phyloP scores from a whole-genome alignment of 2,888 invertebrate species.

The Xylota sylvarum region DNA sequence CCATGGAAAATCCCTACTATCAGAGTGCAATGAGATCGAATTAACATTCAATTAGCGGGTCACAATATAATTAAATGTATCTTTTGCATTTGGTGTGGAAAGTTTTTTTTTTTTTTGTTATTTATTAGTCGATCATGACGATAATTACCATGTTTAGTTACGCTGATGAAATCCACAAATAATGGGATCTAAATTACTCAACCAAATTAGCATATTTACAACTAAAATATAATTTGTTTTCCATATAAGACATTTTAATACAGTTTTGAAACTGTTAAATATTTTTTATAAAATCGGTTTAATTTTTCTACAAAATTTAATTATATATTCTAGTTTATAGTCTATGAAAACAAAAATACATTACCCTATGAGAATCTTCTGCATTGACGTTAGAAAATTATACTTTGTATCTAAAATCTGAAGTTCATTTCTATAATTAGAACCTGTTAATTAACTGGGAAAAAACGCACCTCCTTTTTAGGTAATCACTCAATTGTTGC shows the following conservation, averaged over 20 bases:
- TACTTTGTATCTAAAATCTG: neutral
- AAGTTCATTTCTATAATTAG: neutral
- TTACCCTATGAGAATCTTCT: neutral
- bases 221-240: neutral
- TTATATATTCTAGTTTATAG: no score
- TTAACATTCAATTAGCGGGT: slow-evolving; percentile 36
- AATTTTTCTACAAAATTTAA: neutral
- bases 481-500: slow-evolving; percentile 17
- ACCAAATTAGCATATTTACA: slow-evolving; percentile 21
- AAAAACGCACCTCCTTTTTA: slow-evolving; percentile 4
- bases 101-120: slow-evolving; percentile 2
- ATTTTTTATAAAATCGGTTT: neutral
- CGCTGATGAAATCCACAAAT: slow-evolving; percentile 2
- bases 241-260: neutral
- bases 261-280: no score
- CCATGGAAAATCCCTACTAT: slow-evolving; percentile 11
- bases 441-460: slow-evolving; percentile 13
- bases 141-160: slow-evolving; percentile 12
- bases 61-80: neutral
- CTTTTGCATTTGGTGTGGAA: slow-evolving; percentile 1
- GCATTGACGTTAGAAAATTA: slow-evolving; percentile 11
- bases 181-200: slow-evolving; percentile 7
- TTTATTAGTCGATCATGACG: neutral
- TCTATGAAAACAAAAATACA: no score
- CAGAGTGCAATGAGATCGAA: slow-evolving; percentile 23